Percentiles rank a stretch among this genome's conserved stretches.
phyloP scores from a whole-genome alignment of 2,888 invertebrate species.

The Trichopoda pennipes region DNA sequence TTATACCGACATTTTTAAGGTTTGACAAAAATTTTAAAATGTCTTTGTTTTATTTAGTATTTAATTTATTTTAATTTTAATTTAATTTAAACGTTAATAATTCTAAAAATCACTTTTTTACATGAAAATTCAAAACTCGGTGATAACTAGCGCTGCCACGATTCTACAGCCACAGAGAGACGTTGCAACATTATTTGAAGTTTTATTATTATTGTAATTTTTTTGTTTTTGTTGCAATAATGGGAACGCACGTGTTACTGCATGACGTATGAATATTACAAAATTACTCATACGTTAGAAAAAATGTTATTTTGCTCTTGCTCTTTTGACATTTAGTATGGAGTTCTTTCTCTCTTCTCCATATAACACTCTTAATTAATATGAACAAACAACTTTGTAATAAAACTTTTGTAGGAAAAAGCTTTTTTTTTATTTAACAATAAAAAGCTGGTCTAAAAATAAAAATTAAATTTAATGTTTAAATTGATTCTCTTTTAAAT shows the following conservation, averaged over 20 bases:
- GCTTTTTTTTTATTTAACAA: too few relatives aligned
- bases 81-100: too few relatives aligned
- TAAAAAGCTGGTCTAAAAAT: constrained; percentile 10
- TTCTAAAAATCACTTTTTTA: too few relatives aligned
- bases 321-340: background rate
- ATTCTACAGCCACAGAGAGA: background rate
- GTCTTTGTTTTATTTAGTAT: too few relatives aligned
- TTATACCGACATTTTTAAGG: too few relatives aligned
- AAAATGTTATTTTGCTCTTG: background rate
- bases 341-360: background rate
- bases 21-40: too few relatives aligned
- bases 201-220: background rate
- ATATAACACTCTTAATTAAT: constrained; percentile 17
- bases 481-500: constrained; percentile 18
- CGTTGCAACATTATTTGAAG: constrained; percentile 15
- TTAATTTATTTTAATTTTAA: too few relatives aligned
- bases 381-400: constrained; percentile 17
- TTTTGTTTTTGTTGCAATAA: constrained; percentile 7
- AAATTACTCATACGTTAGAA: constrained; percentile 55
- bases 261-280: constrained; percentile 64
- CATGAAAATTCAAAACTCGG: too few relatives aligned
- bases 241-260: constrained; percentile 56
- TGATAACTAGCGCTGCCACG: too few relatives aligned
- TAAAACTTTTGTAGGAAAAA: constrained; percentile 29
- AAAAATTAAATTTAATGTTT: background rate